A percentile compares a stretch with the other conserved stretches of the same genome.
Evolutionary conservation across 2,113 vertebrate species (phyloP).

Genomic region (Bothrops jararaca): DNA sequence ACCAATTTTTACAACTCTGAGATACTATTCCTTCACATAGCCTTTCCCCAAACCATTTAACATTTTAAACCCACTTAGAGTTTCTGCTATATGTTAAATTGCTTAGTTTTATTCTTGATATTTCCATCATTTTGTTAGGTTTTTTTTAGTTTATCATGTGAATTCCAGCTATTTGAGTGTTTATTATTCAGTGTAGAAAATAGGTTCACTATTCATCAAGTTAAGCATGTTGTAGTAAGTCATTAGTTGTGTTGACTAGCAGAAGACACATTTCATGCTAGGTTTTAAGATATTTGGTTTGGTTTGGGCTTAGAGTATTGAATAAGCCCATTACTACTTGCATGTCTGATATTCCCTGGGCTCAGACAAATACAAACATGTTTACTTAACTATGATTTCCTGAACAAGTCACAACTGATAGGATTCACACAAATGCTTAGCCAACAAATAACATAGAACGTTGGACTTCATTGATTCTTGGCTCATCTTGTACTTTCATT

Average conservation of each 20-base stretch:
- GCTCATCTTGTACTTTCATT: not conserved
- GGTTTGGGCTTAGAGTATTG: not conserved
- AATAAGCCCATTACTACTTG: not conserved
- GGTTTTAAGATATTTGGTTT: not conserved
- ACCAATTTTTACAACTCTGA: not conserved
- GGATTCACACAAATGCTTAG: not conserved
- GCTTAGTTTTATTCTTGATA: not conserved
- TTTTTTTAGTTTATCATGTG: not conserved
- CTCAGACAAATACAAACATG: not conserved
- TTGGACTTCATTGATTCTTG: not conserved
- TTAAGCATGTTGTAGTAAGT: not conserved
- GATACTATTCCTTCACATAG: not conserved
- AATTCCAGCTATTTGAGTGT: not conserved
- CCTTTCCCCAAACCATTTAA: not conserved
- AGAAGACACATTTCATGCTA: not conserved
- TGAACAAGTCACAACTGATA: not conserved
- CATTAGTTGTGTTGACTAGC: not conserved
- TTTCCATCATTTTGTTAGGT: not conserved
- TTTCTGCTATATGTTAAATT: not conserved
- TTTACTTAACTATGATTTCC: not conserved
- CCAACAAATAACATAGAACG: not conserved
- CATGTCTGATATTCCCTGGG: not conserved
- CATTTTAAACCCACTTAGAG: not conserved
- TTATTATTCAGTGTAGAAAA: not conserved
- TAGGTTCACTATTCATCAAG: not conserved